Evolutionary conservation across 2,797 vertebrate genomes (phyloP).

Genomic region (Gila robusta): DNA sequence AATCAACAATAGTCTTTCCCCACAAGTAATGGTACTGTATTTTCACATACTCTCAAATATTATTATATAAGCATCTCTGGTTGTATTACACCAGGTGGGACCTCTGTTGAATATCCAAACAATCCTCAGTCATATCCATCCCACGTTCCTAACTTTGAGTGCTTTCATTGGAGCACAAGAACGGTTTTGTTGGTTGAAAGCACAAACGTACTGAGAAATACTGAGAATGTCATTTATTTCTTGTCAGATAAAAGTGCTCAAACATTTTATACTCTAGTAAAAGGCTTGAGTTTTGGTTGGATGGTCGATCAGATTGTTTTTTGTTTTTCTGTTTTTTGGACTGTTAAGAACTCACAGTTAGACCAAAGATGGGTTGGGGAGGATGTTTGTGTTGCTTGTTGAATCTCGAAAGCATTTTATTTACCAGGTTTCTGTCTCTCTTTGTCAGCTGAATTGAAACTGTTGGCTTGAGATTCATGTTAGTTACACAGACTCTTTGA

Average conservation of each 20-base stretch:
- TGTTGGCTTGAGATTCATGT: neutral
- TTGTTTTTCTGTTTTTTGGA: neutral
- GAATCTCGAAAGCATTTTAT: neutral
- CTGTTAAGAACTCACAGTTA: constrained; percentile 14
- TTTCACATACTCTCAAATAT: constrained; percentile 3
- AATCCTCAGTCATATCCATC: constrained; percentile 30
- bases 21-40: constrained; percentile 29
- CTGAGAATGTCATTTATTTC: neutral
- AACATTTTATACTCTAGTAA: neutral
- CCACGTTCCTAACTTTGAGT: constrained; percentile 16
- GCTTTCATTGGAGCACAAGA: constrained; percentile 25
- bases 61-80: constrained; percentile 17
- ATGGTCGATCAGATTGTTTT: neutral
- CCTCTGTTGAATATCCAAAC: constrained; percentile 14
- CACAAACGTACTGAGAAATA: constrained; percentile 27
- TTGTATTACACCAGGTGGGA: constrained; percentile 21
- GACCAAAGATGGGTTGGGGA: constrained; percentile 30
- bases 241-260: constrained; percentile 8
- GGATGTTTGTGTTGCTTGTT: constrained; percentile 8
- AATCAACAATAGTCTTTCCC: constrained; percentile 39
- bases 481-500: constrained; percentile 1
- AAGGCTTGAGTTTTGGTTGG: neutral
- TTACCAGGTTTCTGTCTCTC: neutral
- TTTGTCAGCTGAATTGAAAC: neutral
- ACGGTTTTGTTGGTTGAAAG: constrained; percentile 31